Base-by-base conservation (phyloP, 1,140 invertebrate genomes). In the Drosophila varians region DNA sequence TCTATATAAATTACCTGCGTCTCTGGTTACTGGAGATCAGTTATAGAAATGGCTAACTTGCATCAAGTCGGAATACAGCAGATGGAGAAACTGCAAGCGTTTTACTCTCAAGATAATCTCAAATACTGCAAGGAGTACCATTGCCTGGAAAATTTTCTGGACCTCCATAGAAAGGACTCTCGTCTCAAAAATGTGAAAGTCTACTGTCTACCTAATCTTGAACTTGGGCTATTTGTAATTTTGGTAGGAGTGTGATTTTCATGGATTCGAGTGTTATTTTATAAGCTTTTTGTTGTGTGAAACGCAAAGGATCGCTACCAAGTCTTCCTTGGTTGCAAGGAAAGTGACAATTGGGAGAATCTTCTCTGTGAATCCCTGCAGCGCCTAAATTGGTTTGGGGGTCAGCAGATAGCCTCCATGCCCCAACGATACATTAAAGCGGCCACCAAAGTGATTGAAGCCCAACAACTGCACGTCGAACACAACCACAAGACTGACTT, bases 141-240 rank as follows among this genome's bases (percentile, higher is more conserved):
- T 6, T 76, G 80, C 18, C 57, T 84, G 1, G 61, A 46, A 3
- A 75, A 45, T n/a, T 84, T 73, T 5, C 45, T 79, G 47, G 21
- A 53, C 0, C 70, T 72, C 1, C 12, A 76, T 4, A 43, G 28
- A 11, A 46, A 9, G n/a, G 23, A 62, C 5, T 25, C 54, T 0
- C 19, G 54, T 0, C 60, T 73, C 0, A 18, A 18, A 9, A 47
- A 80, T 53, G 18, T 84, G 0, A 36, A 60, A n/a, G 54, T 60
- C 5, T 86, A 68, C 26, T 40, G 53, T 2, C 57, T 86, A 1
- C 34, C 47, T 14, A 38, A 71, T n/a, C 49, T 68, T 6, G 69
- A 82, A 3, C 54, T 49, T 12, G 90, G 77, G 18, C 40, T 90
- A 5, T 91, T 84, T 69, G 11, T 90, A 8, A 55, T 91, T 66